phyloP scores from a whole-genome alignment of 2,113 vertebrate species.

The Elachura formosa region DNA sequence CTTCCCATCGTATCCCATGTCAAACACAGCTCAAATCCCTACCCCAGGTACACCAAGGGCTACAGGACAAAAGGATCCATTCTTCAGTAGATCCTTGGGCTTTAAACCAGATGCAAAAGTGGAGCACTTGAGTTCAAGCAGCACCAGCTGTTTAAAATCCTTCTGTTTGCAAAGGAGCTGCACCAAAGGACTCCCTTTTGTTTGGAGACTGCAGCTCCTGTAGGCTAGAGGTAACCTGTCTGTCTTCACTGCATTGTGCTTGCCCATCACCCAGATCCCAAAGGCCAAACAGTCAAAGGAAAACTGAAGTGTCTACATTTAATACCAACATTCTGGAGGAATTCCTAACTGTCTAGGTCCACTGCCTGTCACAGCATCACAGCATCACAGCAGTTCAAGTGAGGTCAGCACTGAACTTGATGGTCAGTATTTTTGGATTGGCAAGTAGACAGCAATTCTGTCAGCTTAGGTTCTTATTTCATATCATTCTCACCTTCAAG shows the following conservation, averaged over 20 bases:
- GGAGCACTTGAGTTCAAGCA: not conserved
- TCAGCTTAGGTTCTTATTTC: not conserved
- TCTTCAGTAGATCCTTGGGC: not conserved
- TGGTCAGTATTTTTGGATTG: not conserved
- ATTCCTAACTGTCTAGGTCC: not conserved
- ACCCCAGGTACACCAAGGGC: not conserved
- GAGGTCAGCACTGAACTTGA: not conserved
- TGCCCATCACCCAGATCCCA: not conserved
- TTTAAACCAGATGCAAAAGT: rapidly evolving
- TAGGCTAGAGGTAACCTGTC: not conserved
- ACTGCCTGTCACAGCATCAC: not conserved
- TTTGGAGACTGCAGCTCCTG: not conserved
- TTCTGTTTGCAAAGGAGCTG: not conserved
- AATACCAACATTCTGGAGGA: not conserved
- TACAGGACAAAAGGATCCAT: not conserved
- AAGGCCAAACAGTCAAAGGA: not conserved
- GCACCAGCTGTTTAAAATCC: not conserved
- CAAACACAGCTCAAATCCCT: not conserved
- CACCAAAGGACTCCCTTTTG: not conserved
- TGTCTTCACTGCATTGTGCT: not conserved
- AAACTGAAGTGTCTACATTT: not conserved
- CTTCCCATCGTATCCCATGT: not conserved
- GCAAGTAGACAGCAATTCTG: not conserved
- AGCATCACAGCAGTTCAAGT: too few relatives aligned
- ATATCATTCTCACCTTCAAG: not conserved